Conservation (phyloP, 1,140 invertebrate genomes). For the Zaprionus lachaisei region DNA sequence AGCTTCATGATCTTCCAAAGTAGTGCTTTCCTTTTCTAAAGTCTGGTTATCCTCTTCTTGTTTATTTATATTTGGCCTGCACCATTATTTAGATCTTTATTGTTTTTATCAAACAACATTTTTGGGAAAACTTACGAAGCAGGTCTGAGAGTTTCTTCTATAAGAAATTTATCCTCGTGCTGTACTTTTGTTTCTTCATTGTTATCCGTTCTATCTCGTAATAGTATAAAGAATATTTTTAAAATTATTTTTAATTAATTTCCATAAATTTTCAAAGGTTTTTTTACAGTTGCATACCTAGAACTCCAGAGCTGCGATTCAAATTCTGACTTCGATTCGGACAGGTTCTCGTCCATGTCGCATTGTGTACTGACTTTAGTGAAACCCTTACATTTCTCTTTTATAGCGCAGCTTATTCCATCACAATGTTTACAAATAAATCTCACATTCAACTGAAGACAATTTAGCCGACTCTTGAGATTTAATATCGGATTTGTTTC, state of each 20-base stretch:
- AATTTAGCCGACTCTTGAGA: neutral
- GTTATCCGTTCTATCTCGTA: neutral
- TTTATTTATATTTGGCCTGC: neutral
- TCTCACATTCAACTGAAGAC: neutral
- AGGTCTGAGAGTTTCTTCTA: neutral
- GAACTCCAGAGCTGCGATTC: slow-evolving; percentile 3
- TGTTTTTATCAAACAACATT: neutral
- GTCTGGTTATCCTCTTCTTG: neutral
- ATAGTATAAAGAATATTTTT: too few relatives aligned
- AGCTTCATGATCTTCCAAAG: neutral
- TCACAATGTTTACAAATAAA: slow-evolving; percentile 35
- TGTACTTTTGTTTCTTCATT: neutral
- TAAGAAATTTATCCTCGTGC: slow-evolving; percentile 8
- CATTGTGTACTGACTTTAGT: slow-evolving; percentile 37
- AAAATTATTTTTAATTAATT: neutral
- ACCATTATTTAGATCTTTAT: neutral
- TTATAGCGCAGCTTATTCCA: slow-evolving; percentile 19
- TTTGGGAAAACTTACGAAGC: neutral
- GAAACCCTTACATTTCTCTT: slow-evolving; percentile 2
- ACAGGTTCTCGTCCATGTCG: slow-evolving; percentile 50
- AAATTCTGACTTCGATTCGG: slow-evolving; percentile 21
- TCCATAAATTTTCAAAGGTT: neutral
- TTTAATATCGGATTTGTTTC: slow-evolving; percentile 15
- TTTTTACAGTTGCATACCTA: slow-evolving; percentile 35
- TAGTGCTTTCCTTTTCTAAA: neutral